Evolutionary conservation across 2,888 invertebrate genomes (phyloP), one percentile per base, ranked within the genome.

Genomic region (Nemurella pictetii): DNA sequence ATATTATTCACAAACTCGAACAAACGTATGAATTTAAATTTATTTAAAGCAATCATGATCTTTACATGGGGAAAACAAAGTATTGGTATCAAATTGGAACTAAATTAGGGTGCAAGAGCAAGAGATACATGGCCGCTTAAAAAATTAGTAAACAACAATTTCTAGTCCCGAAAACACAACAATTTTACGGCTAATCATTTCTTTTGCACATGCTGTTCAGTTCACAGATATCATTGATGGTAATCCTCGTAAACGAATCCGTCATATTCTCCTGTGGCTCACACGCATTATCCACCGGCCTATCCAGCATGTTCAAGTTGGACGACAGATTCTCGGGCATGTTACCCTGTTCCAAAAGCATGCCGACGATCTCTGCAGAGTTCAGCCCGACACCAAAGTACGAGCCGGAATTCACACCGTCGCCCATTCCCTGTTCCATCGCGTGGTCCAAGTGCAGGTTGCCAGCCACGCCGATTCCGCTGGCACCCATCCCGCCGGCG

Each of bases 221-320:
- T 29, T 35, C 83, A 26, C 84, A 35, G 26, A 87, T 84, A 75
- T 91, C 91, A 85, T 91, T 90, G 74, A 91, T 90, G 32, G 90
- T 90, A 73, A 88, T 90, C 83, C 91, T 90, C n/a, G 92, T 92
- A 86, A 93, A 91, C 88, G 92, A 92, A 86, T 93, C 93, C 0
- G 92, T 91, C 92, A 92, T 92, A 87, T 90, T 92, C 83, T 89
- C 88, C 35, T 86, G 87, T 12, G 84, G 84, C 29, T 87, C 87
- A n/a, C 32, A 73, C 25, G 55, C 85, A 28, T 85, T 80, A 32
- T 87, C 87, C 1, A 29, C 30, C 0, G 86, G 81, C 87, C 88
- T 86, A 85, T 92, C 92, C 0, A 90, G 90, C 84, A 92, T 88
- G 0, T 91, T 91, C 81, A 92, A 88, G 87, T 91, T 91, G 86